phyloP scores from a whole-genome alignment of 2,113 vertebrate species.

The Cyanocitta stelleri region DNA sequence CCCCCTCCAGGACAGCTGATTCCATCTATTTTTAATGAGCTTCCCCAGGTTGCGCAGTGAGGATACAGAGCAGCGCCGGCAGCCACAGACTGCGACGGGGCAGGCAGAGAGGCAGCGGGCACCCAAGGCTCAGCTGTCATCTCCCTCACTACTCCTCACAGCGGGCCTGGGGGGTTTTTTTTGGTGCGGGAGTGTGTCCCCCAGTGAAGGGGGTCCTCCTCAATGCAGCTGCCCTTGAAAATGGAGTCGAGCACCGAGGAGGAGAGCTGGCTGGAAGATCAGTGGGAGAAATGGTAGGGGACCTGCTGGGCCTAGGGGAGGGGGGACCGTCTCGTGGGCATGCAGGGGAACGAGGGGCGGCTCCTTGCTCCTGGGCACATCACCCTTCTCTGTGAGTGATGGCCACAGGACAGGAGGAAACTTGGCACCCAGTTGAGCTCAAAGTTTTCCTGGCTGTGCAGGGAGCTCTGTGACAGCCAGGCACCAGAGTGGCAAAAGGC shows the following conservation, averaged over 20 bases:
- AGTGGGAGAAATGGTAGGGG: constrained; percentile 98
- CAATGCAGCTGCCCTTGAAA: constrained; percentile 82
- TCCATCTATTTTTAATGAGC: constrained; percentile 84
- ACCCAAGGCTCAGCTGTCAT: not conserved
- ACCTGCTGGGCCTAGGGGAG: not conserved
- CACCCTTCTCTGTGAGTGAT: not conserved
- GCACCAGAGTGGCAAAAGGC: not conserved
- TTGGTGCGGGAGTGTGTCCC: constrained; percentile 13
- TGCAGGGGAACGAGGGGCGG: not conserved
- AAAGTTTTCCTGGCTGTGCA: not conserved
- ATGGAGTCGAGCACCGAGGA: constrained; percentile 90
- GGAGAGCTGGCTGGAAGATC: constrained; percentile 97
- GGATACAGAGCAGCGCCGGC: constrained; percentile 52
- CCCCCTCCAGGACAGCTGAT: constrained; percentile 63
- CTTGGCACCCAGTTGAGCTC: not conserved
- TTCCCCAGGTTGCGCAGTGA: constrained; percentile 70
- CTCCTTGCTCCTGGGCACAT: not conserved
- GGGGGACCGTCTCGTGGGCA: not conserved
- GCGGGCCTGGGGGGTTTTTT: not conserved
- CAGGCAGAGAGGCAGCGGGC: constrained; percentile 40
- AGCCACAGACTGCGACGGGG: constrained; percentile 41
- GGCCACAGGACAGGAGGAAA: not conserved
- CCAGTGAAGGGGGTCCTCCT: constrained; percentile 50
- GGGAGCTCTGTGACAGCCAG: not conserved
- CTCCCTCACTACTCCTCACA: not conserved